Evolutionary conservation across 2,888 invertebrate species (phyloP), one percentile per base, ranked within the genome.

Genomic region (Tetragonisca angustula): DNA sequence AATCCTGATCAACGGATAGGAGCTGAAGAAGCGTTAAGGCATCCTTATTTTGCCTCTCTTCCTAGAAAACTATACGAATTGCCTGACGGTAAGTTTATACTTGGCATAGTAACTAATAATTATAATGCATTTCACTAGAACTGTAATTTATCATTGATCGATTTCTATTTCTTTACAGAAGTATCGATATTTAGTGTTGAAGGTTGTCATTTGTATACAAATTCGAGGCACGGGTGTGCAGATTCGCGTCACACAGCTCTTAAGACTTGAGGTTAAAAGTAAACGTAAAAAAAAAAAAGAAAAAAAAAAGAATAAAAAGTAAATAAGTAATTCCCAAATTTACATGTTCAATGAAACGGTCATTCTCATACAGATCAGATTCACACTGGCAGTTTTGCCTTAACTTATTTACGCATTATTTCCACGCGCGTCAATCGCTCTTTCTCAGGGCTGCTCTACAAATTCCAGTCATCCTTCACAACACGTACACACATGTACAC

Each of bases 131-230:
- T 36, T 68, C 64, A 67, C 13, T 69, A 2, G 52, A 32, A 67
- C 0, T 61, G 17, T 11, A 27, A 67, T 64, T 50, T 17, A 6
- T 2, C 43, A 74, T 72, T 79, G 24, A 67, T 76, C 73, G 5
- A 68, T 86, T 83, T 85, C 84, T 89, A 75, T 86, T 90, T 92
- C 19, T 92, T 91, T 97, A 64, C 97, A 99, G 99, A 98, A 95
- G 97, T 98, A 93, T 98, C 99, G 93, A 98, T 99, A 96, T 98
- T 98, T 96, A 98, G 97, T 92, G 98, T 99, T 94, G 98, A 98
- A 95, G 98, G 98, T 92, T 97, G 99, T 92, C 97, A 97, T 95
- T 90, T 90, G 72, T 88, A 88, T 76, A 89, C 88, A 86, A 88
- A 89, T 84, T 88, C 89, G 85, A 89, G 84, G 88, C 84, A 88